phyloP scores from a whole-genome alignment of 1,140 invertebrate genomes.

The Musca vetustissima region DNA sequence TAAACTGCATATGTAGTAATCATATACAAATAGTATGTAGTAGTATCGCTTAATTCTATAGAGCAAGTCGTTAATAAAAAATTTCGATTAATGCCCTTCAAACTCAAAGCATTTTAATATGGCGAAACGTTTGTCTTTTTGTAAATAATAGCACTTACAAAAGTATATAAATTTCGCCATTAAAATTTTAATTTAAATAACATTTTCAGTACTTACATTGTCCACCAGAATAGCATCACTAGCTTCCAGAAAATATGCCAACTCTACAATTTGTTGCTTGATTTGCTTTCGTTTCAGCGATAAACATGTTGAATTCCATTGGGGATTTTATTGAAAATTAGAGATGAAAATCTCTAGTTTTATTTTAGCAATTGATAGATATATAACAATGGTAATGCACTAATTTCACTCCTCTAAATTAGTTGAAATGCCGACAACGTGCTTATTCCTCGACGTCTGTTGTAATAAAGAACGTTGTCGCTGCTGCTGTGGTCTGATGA shows the following conservation, averaged over 20 bases:
- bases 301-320: too few relatives aligned
- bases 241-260: too few relatives aligned
- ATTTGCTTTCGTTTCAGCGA: too few relatives aligned
- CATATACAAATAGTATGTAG: neutral
- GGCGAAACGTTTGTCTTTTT: constrained; percentile 27
- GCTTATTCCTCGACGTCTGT: neutral
- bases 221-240: too few relatives aligned
- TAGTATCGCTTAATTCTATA: constrained; percentile 11
- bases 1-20: constrained; percentile 35
- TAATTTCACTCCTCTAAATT: too few relatives aligned
- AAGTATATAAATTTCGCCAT: constrained; percentile 14
- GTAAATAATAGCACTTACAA: constrained; percentile 10
- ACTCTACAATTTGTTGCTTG: too few relatives aligned
- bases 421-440: neutral
- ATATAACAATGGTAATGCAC: neutral
- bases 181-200: neutral
- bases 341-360: neutral
- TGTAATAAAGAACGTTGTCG: neutral
- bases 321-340: too few relatives aligned
- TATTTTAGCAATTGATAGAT: too few relatives aligned
- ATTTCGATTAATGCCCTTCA: neutral
- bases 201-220: too few relatives aligned
- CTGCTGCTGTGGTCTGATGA: too few relatives aligned
- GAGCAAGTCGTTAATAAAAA: neutral
- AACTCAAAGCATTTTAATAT: constrained; percentile 22